Evolutionary conservation across 2,113 vertebrate species (phyloP).

Genomic region (Natator depressus): DNA sequence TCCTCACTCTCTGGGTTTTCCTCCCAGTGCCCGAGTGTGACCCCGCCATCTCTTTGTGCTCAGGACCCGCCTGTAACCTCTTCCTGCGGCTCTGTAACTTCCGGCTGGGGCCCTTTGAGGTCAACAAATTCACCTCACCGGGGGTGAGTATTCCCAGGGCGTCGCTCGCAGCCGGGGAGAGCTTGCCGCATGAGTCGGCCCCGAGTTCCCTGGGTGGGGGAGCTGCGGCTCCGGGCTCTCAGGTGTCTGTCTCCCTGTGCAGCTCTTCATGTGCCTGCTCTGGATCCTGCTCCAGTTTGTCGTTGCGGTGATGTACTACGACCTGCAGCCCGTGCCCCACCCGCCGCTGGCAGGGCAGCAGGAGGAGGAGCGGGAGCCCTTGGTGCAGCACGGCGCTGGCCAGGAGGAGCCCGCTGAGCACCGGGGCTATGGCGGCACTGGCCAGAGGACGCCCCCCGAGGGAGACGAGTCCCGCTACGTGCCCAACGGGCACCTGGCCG

Average conservation of each 20-base stretch:
- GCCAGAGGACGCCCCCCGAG: not conserved
- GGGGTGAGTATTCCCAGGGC: conserved; percentile 76
- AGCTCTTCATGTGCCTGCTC: conserved; percentile 87
- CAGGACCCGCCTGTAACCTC: conserved; percentile 87
- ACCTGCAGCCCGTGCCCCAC: conserved; percentile 61
- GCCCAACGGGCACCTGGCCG: not conserved
- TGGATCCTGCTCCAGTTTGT: conserved; percentile 83
- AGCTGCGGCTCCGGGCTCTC: not conserved
- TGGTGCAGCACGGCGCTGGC: not conserved
- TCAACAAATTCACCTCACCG: conserved; percentile 85
- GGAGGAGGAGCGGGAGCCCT: conserved; percentile 23
- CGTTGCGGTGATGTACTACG: conserved; percentile 84
- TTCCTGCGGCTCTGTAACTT: conserved; percentile 86
- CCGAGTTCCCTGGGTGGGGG: not conserved
- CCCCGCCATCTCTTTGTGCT: not conserved
- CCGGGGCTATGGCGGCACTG: not conserved
- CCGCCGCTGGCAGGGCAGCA: fast-evolving
- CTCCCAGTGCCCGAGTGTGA: not conserved
- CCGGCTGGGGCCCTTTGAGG: conserved; percentile 80
- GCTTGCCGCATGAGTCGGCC: too few relatives aligned
- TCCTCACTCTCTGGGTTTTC: not conserved
- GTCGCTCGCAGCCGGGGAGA: not conserved
- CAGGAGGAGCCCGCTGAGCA: not conserved
- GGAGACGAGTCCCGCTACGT: conserved; percentile 12
- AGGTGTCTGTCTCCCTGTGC: not conserved